Evolutionary conservation across 1,140 invertebrate genomes (phyloP).

Genomic region (Chelonus insularis): DNA sequence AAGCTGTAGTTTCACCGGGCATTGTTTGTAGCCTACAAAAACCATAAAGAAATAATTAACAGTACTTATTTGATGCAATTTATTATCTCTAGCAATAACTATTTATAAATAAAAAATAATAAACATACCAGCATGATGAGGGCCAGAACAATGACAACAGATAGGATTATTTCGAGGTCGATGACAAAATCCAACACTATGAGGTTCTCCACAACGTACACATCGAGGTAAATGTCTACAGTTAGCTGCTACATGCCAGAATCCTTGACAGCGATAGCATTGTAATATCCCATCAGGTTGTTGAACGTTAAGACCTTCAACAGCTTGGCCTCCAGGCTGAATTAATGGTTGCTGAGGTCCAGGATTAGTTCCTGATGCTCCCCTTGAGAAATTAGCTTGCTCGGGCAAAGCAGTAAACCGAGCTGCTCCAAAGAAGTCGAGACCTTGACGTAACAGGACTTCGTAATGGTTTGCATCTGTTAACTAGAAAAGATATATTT

Average conservation of each 20-base stretch:
- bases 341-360: conserved; percentile 6
- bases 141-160: conserved; percentile 61
- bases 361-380: too few species aligned
- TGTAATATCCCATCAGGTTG: conserved; percentile 52
- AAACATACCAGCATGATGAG: conserved; percentile 59
- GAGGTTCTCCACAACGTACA: conserved; percentile 61
- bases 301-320: conserved; percentile 31
- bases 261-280: conserved; percentile 62
- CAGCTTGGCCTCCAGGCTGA: background rate
- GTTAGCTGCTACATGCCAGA: conserved; percentile 63
- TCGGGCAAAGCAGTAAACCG: conserved; percentile 56
- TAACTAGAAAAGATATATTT: conserved; percentile 42
- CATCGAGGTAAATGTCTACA: conserved; percentile 60
- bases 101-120: background rate
- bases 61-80: too few species aligned
- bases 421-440: conserved; percentile 58
- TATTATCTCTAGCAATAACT: too few species aligned
- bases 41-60: background rate
- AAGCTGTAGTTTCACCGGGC: conserved; percentile 60
- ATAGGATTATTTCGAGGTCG: conserved; percentile 58
- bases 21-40: conserved; percentile 53
- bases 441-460: conserved; percentile 50
- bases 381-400: conserved; percentile 43
- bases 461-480: conserved; percentile 56
- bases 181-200: conserved; percentile 59